These are phyloP conservation scores for Notodonta dromedarius DNA, from an alignment of 2,888 invertebrate genomes.

Conservation along the genomic window DNA sequence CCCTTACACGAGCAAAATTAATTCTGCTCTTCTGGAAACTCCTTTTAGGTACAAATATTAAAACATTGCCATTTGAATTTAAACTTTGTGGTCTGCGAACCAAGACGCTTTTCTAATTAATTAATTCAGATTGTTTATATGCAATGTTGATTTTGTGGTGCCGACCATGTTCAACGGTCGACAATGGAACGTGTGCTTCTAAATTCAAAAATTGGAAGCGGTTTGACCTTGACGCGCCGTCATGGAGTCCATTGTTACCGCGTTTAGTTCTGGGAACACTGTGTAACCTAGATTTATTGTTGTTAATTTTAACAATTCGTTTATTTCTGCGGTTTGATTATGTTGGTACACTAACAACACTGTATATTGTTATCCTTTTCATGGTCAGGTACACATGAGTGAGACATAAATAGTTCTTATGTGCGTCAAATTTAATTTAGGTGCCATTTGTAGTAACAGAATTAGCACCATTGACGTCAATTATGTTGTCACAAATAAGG, in stretches of 20 bases:
- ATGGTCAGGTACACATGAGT: too few relatives aligned
- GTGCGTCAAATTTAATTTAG: too few relatives aligned
- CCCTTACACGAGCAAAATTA: background rate
- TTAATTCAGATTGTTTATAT: background rate
- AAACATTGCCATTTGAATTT: background rate
- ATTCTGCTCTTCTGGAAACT: background rate
- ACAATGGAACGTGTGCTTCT: background rate
- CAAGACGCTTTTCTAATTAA: background rate
- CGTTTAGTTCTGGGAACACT: background rate
- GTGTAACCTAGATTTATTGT: background rate
- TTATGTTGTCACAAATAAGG: too few relatives aligned
- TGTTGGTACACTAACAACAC: too few relatives aligned
- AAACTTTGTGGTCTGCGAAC: background rate
- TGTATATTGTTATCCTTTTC: too few relatives aligned
- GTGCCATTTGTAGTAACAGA: too few relatives aligned
- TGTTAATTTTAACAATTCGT: too few relatives aligned
- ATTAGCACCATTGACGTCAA: too few relatives aligned
- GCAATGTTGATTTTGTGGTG: background rate
- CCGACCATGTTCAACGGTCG: background rate
- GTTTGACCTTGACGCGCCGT: conserved; percentile 5
- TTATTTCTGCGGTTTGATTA: too few relatives aligned
- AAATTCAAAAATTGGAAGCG: conserved; percentile 4
- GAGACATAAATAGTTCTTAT: too few relatives aligned
- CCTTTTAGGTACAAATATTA: background rate
- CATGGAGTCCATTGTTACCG: background rate